Evolutionary conservation across 64 coral and sea anemone genomes (phyloP), one percentile per base, ranked within the genome.

Genomic region (Montipora capricornis): DNA sequence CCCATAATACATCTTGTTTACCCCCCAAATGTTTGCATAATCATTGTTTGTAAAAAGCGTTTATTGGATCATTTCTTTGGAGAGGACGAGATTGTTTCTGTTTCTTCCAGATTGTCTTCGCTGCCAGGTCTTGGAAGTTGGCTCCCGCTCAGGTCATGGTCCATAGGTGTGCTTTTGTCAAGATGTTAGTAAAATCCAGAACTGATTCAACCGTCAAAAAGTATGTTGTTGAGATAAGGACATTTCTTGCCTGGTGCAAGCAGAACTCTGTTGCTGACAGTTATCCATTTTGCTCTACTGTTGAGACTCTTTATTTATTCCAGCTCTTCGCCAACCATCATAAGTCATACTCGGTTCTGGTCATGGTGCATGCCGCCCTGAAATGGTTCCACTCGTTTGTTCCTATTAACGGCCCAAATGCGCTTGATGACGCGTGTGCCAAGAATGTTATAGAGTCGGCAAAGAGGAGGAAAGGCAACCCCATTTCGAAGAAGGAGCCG

Each of bases 361-460:
- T 49, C 20, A 7, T 60, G 5, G 61, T 78, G 2, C n/a, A 70
- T 6, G 79, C 90, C 17, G 90, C 90, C 15, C 49, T 92, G 4
- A 92, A 92, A 83, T 84, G 90, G 80, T 57, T 84, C 47, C 80
- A 92, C 62, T 83, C 79, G 0, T 62, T 92, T 4, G 2, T 76
- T 9, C 90, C 68, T 24, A 68, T 68, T 48, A 71, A 52, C 17
- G 19, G 20, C 26, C 24, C 4, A 6, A 92, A 92, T 61, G 80
- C 90, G 3, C 49, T 92, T 4, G 70, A 92, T 20, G 64, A 45
- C 50, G 5, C 61, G 0, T 60, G 73, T 46, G 76, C 50, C 26
- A 49, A 73, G 4, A 92, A 85, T 64, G 6, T 66, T 9, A 5
- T 92, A 0, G 80, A 92, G 16, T n/a, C 79, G 1, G 47, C 68